Base-by-base conservation (phyloP, 2,888 invertebrate species). In the Athrips mouffetella region DNA sequence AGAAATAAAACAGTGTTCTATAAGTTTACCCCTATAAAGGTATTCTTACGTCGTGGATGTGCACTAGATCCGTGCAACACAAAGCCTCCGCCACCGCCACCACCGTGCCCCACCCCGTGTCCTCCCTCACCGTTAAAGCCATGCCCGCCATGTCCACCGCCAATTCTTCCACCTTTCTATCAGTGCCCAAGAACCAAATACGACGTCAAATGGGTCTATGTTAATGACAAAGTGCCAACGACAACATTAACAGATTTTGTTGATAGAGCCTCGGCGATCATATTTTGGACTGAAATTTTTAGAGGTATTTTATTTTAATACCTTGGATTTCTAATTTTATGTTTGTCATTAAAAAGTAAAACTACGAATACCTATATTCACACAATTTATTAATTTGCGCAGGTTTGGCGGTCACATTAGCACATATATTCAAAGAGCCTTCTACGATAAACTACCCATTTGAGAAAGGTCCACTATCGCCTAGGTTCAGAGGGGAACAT, bases 401-500 rank as follows among this genome's bases (percentile, higher is more conserved):
- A 83, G 97, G 97, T 31, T 89, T 96, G 64, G 94, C 92, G 27
- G 92, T 98, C 0, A 93, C 95, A 0, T 64, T 96, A 51, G 94
- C 92, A 1, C 93, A 95, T 51, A 70, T 85, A 49, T 87, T 83
- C 53, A 77, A 80, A 78, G 98, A 99, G 78, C 98, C 98, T 6
- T 98, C 98, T 0, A 99, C 99, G 0, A 98, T 99, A 61, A 99
- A 99, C 82, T 99, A 99, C 80, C 99, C 99, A 0, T 99, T 99
- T 80, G 99, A 99, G 80, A 99, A 99, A 76, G 99, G 98, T 11
- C 99, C 99, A 0, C 85, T 99, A 40, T 98, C 98, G 65, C 98
- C 99, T 0, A 90, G 99, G 51, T 99, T 98, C 80, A 92, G 99
- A 63, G 99, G 99, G 0, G 99, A 99, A 80, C 99, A 99, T 81